Evolutionary conservation across 35 echinoderm and acorn worm species (phyloP).

Genomic region (Antedon bifida): DNA sequence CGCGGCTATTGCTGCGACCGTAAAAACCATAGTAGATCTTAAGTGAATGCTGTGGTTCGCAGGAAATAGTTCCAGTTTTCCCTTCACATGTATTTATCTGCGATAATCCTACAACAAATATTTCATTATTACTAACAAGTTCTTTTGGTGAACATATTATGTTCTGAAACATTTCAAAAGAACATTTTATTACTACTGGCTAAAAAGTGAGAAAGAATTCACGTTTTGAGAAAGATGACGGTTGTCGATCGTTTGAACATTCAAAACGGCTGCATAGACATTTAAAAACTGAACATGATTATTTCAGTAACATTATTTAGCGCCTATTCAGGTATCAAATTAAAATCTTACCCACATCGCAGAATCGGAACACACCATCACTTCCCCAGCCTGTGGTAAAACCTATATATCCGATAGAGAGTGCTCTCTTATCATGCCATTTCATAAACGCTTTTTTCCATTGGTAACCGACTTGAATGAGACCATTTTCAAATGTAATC

Average conservation of each 20-base stretch:
- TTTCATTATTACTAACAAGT: too few relatives aligned
- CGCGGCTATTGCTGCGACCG: neutral
- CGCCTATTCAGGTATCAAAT: too few relatives aligned
- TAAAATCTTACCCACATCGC: neutral
- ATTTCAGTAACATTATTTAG: too few relatives aligned
- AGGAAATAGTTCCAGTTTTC: neutral
- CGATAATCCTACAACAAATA: neutral
- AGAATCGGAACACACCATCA: neutral
- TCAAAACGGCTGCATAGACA: too few relatives aligned
- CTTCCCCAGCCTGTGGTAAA: constrained; percentile 4
- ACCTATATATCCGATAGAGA: neutral
- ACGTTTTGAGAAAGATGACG: too few relatives aligned
- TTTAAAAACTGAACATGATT: too few relatives aligned
- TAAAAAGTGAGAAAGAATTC: too few relatives aligned
- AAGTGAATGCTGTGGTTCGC: neutral
- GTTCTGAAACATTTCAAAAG: too few relatives aligned
- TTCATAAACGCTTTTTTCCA: neutral
- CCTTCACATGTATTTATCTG: neutral
- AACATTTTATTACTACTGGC: too few relatives aligned
- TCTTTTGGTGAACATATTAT: too few relatives aligned
- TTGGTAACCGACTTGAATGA: neutral
- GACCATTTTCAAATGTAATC: neutral
- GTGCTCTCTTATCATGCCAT: neutral
- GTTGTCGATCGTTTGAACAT: too few relatives aligned
- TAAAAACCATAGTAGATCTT: neutral